These are phyloP conservation scores for Oscheius myriophilus DNA, from an alignment of 2,888 invertebrate species.

Conservation along the genomic window DNA sequence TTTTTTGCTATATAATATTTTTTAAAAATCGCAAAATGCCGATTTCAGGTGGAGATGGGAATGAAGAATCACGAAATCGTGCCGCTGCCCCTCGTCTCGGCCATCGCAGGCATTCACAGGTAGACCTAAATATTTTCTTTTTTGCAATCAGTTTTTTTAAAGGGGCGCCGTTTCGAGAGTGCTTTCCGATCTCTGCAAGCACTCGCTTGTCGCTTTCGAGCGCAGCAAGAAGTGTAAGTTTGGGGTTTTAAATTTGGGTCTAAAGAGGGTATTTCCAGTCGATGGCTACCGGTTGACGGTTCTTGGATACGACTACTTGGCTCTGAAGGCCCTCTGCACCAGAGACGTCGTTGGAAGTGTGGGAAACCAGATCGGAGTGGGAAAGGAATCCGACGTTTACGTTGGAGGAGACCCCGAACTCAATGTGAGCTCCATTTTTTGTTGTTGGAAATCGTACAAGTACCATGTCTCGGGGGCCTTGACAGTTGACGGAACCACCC, in stretches of 20 bases:
- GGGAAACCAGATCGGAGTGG: conserved; percentile 97
- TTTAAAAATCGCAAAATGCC: too few relatives aligned
- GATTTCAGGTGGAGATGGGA: conserved; percentile 92
- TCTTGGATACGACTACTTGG: conserved; percentile 94
- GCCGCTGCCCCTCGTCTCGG: conserved; percentile 86
- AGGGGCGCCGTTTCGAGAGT: conserved; percentile 90
- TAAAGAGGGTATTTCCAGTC: conserved; percentile 76
- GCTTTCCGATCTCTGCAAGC: conserved; percentile 87
- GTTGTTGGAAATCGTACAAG: too few relatives aligned
- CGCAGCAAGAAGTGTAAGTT: conserved; percentile 87
- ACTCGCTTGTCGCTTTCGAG: conserved; percentile 90
- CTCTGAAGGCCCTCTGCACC: conserved; percentile 80
- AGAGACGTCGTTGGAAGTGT: conserved; percentile 78
- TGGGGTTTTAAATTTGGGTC: neutral
- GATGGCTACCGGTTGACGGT: conserved; percentile 96
- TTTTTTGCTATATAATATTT: neutral
- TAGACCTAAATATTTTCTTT: neutral
- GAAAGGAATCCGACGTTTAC: conserved; percentile 85
- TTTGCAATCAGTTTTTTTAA: neutral
- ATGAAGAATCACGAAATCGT: conserved; percentile 99
- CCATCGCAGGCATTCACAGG: conserved; percentile 89
- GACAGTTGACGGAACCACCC: too few relatives aligned
- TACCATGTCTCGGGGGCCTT: neutral
- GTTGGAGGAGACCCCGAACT: conserved; percentile 67
- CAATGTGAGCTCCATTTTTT: conserved; percentile 38